A percentile compares a stretch with the other conserved stretches of the same genome.
Evolutionary conservation across 2,797 vertebrate species (phyloP).

Genomic region (Smutsia temminckii): DNA sequence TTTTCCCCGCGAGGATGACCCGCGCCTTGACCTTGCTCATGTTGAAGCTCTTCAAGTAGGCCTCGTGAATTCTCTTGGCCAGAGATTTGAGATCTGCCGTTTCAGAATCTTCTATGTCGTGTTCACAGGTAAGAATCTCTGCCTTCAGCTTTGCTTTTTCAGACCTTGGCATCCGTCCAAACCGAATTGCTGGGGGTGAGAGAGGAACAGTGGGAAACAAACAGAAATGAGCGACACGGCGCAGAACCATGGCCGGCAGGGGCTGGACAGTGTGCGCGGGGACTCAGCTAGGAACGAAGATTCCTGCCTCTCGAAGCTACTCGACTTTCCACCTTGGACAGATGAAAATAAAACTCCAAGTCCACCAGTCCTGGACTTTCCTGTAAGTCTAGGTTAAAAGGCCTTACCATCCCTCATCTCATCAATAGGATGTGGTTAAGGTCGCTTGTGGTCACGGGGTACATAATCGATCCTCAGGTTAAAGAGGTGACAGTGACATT

Average conservation of each 20-base stretch:
- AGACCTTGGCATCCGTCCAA: slow-evolving; percentile 97
- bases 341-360: neutral
- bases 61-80: slow-evolving; percentile 95
- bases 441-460: neutral
- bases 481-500: rapidly evolving
- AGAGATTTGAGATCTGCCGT: slow-evolving; percentile 94
- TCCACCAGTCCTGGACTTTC: rapidly evolving
- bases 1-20: slow-evolving; percentile 95
- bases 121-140: slow-evolving; percentile 93
- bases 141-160: slow-evolving; percentile 98
- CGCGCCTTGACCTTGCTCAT: slow-evolving; percentile 99
- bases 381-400: neutral
- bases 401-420: rapidly evolving
- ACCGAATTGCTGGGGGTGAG: slow-evolving; percentile 92
- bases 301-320: rapidly evolving
- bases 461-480: rapidly evolving
- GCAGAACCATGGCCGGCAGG: rapidly evolving
- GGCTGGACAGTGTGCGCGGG: rapidly evolving
- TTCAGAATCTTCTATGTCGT: slow-evolving; percentile 89
- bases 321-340: neutral
- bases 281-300: rapidly evolving
- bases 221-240: neutral
- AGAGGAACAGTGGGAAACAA: neutral
- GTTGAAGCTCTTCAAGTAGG: slow-evolving; percentile 98
- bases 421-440: rapidly evolving